These are phyloP conservation scores for Antennarius striatus DNA, from an alignment of 2,113 vertebrate genomes.

Conservation along the genomic window DNA sequence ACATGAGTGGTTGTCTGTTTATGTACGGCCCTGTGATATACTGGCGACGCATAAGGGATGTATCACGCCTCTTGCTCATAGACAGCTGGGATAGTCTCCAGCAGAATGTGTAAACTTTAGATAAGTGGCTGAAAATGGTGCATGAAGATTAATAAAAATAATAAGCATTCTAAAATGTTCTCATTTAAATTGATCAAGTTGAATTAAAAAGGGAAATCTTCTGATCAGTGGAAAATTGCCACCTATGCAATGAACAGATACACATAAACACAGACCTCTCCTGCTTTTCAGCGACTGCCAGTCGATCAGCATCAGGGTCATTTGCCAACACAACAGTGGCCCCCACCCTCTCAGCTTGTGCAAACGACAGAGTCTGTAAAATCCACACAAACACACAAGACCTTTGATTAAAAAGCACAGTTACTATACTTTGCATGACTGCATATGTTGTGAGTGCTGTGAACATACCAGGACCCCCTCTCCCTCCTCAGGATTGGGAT, in stretches of 20 bases:
- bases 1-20: too few species aligned
- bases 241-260: background rate
- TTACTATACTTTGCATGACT: background rate
- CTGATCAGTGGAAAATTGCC: too few species aligned
- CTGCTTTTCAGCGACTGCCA: conserved; percentile 93
- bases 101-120: too few species aligned
- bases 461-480: conserved; percentile 92
- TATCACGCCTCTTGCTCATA: too few species aligned
- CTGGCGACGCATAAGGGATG: too few species aligned
- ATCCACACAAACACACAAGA: conserved; percentile 2
- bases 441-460: background rate
- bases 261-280: conserved; percentile 73
- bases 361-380: conserved; percentile 91
- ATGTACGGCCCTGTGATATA: too few species aligned
- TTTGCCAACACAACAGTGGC: conserved; percentile 91
- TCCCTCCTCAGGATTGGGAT: conserved; percentile 97
- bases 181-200: too few species aligned
- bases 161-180: too few species aligned
- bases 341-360: conserved; percentile 89
- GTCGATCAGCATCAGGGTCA: conserved; percentile 95
- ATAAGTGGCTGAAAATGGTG: too few species aligned
- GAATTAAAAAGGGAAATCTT: too few species aligned
- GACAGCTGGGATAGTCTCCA: too few species aligned
- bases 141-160: background rate
- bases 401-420: background rate